Evolutionary conservation across 2,888 invertebrate genomes (phyloP), one percentile per base, ranked within the genome.

Genomic region (Maniola hyperantus): DNA sequence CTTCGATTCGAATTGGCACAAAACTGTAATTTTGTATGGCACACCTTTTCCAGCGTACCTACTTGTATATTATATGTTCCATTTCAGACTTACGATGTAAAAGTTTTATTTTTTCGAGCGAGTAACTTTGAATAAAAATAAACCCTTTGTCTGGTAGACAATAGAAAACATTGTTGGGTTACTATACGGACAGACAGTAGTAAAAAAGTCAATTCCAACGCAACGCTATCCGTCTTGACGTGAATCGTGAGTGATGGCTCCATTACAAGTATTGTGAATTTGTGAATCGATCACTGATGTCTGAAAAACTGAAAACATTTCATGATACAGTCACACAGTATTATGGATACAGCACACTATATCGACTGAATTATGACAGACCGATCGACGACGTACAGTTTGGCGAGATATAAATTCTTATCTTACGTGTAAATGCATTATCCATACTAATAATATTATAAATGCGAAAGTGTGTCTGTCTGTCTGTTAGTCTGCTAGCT

Each of bases 191-290:
- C 50, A 26, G 20, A n/a, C 26, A 60, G 42, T 39, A 42, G n/a
- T 39, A 61, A 51, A 42, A 26, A 39, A 42, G 26, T 20, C 51
- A 39, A 62, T 53, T 55, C 51, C 18, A 64, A 39, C 11, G 10
- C 42, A 33, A 51, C 51, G 11, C 33, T 33, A 54, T 64, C 59
- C 18, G 46, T 34, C 60, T 59, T 34, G 54, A 64, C 48, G 33
- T 39, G 51, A 18, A 11, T 36, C 39, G 60, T 64, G 66, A 69
- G 64, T 69, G 69, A 66, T 69, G 48, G 50, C 42, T 59, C 68
- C 62, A 66, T 66, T 66, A 60, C 53, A 55, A 57, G 66, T 64
- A 64, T 66, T 69, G 60, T 66, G 63, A 64, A 69, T 66, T 66
- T 64, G 60, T 66, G 59, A 61, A 69, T 66, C 55, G 69, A 66